Evolutionary conservation across 2,113 vertebrate species (phyloP), one percentile per base, ranked within the genome.

Genomic region (Lepisosteus osseus): DNA sequence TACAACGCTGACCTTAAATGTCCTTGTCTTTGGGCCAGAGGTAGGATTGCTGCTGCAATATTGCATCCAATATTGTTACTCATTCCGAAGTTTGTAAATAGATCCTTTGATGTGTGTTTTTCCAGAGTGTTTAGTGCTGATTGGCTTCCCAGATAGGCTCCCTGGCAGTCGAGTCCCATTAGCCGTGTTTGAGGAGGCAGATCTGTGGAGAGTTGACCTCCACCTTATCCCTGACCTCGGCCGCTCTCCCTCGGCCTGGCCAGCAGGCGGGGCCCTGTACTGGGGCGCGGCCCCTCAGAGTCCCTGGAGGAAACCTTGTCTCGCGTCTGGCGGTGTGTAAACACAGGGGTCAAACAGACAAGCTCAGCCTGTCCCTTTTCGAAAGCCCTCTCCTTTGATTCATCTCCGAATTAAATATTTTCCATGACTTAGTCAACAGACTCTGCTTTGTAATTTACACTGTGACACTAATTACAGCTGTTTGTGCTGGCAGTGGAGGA

Each of bases 221-320:
- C 86, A 91, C 90, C 90, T 92, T 91, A 89, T 89, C 88, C 82
- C 87, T 91, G 90, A 91, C 91, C 91, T 93, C 90, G 14, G 88
- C 69, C 76, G 72, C 73, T 77, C 59, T 88, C 91, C 79, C 83
- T 15, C 7, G 84, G 86, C 83, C 75, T 73, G 71, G 6, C 54
- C 77, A 77, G 82, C 76, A 85, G 82, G 76, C 75, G 84, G 76
- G 80, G 64, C 70, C 82, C 82, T 67, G 69, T 70, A 71, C 56
- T 11, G 68, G 47, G 40, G 29, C 64, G 74, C 65, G 59, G 75
- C 12, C 12, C 5, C 47, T 51, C 47, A 6, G 47, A 29, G 29
- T 29, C 29, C 29, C 29, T 29, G 71, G 56, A 65, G 59, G 68
- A 6, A n/a, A 69, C 47, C 69, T 40, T 65, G 14, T 61, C 57